phyloP scores from a whole-genome alignment of 2,113 vertebrate species.

The Isichthys henryi region DNA sequence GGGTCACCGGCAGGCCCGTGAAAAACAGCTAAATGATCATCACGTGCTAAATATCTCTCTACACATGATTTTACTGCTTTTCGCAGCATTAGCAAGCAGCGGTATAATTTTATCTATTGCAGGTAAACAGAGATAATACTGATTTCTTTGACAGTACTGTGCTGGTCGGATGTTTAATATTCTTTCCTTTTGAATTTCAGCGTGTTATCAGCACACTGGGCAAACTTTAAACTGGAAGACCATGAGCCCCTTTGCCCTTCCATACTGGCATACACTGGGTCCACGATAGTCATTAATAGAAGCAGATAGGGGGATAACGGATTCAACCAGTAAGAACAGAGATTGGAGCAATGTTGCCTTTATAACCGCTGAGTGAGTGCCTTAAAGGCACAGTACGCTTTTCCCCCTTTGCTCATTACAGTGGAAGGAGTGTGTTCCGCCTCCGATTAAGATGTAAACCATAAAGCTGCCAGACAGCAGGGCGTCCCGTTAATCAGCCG shows the following conservation, averaged over 20 bases:
- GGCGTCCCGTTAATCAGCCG: slow-evolving; percentile 11
- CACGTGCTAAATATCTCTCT: neutral
- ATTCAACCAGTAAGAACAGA: neutral
- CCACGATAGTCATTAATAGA: neutral
- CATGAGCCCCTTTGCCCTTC: neutral
- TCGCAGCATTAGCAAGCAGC: neutral
- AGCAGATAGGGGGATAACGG: neutral
- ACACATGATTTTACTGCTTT: neutral
- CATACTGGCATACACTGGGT: neutral
- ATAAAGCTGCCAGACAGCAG: slow-evolving; percentile 16
- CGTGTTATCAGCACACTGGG: neutral
- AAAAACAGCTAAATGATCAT: neutral
- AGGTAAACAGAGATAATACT: neutral
- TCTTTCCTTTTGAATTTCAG: neutral
- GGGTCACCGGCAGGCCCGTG: neutral
- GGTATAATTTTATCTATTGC: neutral
- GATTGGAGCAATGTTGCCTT: neutral
- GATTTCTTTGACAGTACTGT: neutral
- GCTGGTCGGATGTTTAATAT: neutral
- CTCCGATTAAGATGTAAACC: slow-evolving; percentile 12
- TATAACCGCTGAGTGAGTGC: neutral
- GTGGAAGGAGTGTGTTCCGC: neutral
- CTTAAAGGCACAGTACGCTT: neutral
- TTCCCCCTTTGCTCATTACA: neutral
- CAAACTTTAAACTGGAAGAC: neutral